Conservation (phyloP, 2,113 vertebrate genomes). For the Hypocryptadius cinnamomeus region DNA sequence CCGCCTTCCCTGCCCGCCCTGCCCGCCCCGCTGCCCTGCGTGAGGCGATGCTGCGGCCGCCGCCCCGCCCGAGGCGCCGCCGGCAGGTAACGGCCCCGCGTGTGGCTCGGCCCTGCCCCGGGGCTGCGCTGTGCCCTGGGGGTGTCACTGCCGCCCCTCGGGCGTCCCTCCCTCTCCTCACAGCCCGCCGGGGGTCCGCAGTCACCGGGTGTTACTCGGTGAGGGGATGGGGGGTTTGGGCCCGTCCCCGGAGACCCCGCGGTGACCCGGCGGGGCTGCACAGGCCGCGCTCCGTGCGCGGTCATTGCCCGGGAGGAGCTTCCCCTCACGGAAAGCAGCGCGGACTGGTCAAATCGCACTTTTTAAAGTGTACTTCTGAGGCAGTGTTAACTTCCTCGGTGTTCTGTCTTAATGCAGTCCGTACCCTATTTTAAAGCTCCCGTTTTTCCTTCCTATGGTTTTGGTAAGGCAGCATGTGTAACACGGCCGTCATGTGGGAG, state of each 20-base stretch:
- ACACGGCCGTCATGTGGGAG: fast-evolving
- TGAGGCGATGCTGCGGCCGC: background rate
- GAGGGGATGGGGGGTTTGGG: background rate
- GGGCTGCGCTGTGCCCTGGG: too few species aligned
- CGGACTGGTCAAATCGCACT: fast-evolving
- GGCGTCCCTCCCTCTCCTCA: fast-evolving
- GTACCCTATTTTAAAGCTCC: fast-evolving
- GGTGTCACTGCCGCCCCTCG: background rate
- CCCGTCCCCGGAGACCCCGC: background rate
- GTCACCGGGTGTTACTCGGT: background rate
- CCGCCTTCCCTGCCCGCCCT: too few species aligned
- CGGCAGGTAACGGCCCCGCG: background rate
- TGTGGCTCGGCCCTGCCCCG: background rate
- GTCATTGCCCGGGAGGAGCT: background rate
- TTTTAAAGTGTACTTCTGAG: fast-evolving
- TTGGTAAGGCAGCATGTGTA: background rate
- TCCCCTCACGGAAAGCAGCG: background rate
- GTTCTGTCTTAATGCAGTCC: too few species aligned
- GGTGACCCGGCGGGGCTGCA: background rate
- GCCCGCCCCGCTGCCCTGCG: background rate
- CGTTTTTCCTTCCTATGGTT: fast-evolving
- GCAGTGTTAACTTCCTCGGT: fast-evolving
- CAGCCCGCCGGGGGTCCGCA: background rate
- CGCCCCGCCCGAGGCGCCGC: background rate
- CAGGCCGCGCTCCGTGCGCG: background rate